These are phyloP conservation scores for Adoxophyes honmai DNA, from an alignment of 1,140 invertebrate species.

Conservation along the genomic window DNA sequence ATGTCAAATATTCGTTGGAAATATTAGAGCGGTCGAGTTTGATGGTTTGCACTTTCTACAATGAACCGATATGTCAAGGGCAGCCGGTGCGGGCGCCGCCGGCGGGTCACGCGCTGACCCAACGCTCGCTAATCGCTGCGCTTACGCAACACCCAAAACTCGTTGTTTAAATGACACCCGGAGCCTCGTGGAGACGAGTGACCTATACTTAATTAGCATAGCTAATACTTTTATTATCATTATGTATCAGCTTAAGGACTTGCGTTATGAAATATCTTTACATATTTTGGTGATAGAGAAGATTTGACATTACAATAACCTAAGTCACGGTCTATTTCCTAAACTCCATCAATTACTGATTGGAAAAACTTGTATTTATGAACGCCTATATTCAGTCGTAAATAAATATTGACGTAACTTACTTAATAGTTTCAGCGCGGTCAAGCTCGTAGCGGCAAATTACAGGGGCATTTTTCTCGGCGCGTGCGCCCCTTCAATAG, in stretches of 20 bases:
- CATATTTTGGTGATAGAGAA: too few relatives aligned
- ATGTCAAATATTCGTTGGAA: too few relatives aligned
- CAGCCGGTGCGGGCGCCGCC: constrained; percentile 28
- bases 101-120: constrained; percentile 41
- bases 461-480: constrained; percentile 39
- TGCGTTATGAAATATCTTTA: constrained; percentile 1
- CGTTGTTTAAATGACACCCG: constrained; percentile 14
- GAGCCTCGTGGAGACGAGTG: constrained; percentile 6
- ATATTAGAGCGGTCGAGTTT: constrained; percentile 31
- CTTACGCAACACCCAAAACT: constrained; percentile 35
- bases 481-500: constrained; percentile 23
- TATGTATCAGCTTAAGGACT: not conserved
- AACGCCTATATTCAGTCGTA: too few relatives aligned
- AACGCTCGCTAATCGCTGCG: constrained; percentile 38
- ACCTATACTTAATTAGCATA: constrained; percentile 13
- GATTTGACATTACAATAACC: too few relatives aligned
- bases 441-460: constrained; percentile 59
- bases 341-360: too few relatives aligned
- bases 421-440: constrained; percentile 40
- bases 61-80: constrained; percentile 59
- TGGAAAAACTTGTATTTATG: too few relatives aligned
- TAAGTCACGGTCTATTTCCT: too few relatives aligned
- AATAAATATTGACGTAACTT: constrained; percentile 18
- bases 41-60: constrained; percentile 59
- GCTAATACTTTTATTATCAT: not conserved